Base-by-base conservation (phyloP, 1,140 invertebrate genomes). In the Schlechtendalia chinensis region DNA sequence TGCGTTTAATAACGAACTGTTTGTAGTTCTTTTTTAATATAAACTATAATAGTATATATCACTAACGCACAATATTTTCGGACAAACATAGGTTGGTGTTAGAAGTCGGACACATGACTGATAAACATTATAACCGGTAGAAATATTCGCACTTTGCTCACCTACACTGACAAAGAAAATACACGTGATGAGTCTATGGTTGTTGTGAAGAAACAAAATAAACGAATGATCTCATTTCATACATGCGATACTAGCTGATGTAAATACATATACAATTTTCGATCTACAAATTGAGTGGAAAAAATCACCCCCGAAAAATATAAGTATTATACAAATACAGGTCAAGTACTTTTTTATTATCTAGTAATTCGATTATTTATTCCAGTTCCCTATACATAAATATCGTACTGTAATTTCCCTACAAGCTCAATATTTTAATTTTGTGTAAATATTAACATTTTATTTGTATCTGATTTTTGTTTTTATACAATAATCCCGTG, bases 141-240 rank as follows among this genome's bases (percentile, higher is more conserved):
- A 61, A 39, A 39, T 65, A 67, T 47, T 27, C 50, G 67, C 45
- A 69, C 67, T 69, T 69, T 69, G 67, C 6, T 47, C 67, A 19
- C 16, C 45, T 47, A 50, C 47, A 69, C 22, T 47, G 45, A 69
- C 67, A 50, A 69, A 27, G 45, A 67, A 69, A 27, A 17, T 27
- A 10, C 67, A 69, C 45, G 67, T 69, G 67, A 69, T 69, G 67
- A 5, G 8, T 14, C 14, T 27, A 50, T 69, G 67, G 14, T 27
- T 6, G 45, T 47, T 1, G 39, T 50, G 22, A 8, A 50, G 3
- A 24, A 50, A 22, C 0, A 59, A 24, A 24, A 59, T 59, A 59
- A 22, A 22, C 24, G 22, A 59, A 24, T 27, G 22, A 59, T 8
- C 22, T 0, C 14, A 8, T 53, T 53, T 53, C 11, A 53, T n/a